Base-by-base conservation (phyloP, 2,888 invertebrate species). In the Dynastes grantii region DNA sequence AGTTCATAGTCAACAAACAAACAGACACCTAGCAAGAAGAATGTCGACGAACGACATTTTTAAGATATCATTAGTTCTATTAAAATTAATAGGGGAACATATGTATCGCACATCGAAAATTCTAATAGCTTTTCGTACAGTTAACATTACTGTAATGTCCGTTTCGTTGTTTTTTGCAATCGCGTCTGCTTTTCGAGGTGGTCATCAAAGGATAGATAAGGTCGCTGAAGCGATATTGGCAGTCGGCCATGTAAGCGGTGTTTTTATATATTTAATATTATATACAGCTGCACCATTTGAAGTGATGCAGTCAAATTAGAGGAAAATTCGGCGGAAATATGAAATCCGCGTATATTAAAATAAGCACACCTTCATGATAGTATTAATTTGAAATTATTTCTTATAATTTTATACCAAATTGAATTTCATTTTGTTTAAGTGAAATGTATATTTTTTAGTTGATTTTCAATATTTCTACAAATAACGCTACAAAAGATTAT, bases 41-140 rank as follows among this genome's bases (percentile, higher is more conserved):
- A 55, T 55, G 55, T n/a, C 55, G n/a, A 55, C n/a, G n/a, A 55
- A 55, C 55, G 22, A 55, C 22, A 11, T n/a, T 4, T 55, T 55
- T n/a, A n/a, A 55, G 11, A n/a, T 55, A 5, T n/a, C 55, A 1
- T 2, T 55, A 11, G 22, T 16, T 55, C n/a, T 55, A 22, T 11
- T 55, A n/a, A 55, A 55, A 55, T 22, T 55, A 11, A 55, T 55
- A 55, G 55, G 55, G 4, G 55, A 55, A 16, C 55, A 22, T n/a
- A 55, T 55, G 55, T 22, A 55, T 22, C 55, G 16, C n/a, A 55
- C 55, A 4, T 55, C 55, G n/a, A 55, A 5, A 55, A 16, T 16
- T 55, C 22, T 55, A 55, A n/a, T 5, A 22, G 16, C 22, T 16
- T 55, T 55, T 55, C 55, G 55, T 5, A 22, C 16, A 55, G 55